A percentile compares a stretch with the other conserved stretches of the same genome.
Evolutionary conservation across 2,797 vertebrate genomes (phyloP).

Genomic region (Botia almorhae): DNA sequence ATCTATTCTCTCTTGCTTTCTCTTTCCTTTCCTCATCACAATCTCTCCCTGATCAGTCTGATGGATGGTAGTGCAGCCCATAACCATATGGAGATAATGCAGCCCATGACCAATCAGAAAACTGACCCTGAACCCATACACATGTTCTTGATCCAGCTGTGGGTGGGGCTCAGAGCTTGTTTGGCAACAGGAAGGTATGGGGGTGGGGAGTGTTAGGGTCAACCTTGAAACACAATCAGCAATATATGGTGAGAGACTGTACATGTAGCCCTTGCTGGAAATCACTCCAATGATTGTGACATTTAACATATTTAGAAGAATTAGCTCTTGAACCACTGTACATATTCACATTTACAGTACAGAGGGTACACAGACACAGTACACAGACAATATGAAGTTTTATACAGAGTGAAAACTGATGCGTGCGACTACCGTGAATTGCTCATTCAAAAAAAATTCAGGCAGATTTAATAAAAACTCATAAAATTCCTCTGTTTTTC

Average conservation of each 20-base stretch:
- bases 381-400: too few relatives aligned
- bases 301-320: neutral
- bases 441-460: too few relatives aligned
- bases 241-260: neutral
- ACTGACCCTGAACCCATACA: neutral
- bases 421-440: too few relatives aligned
- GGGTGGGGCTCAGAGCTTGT: neutral
- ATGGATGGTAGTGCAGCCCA: neutral
- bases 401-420: too few relatives aligned
- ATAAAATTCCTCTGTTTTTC: neutral
- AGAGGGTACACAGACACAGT: too few relatives aligned
- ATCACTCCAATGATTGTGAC: neutral
- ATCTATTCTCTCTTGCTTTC: slow-evolving; percentile 7
- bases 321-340: neutral
- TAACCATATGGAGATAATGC: neutral
- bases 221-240: neutral
- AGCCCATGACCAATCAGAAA: neutral
- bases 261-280: neutral
- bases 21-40: neutral
- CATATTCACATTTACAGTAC: neutral
- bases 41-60: neutral
- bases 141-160: neutral
- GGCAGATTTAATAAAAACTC: too few relatives aligned
- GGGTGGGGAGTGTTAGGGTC: neutral
- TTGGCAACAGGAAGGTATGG: slow-evolving; percentile 9